Conservation (phyloP, 2,113 vertebrate genomes). For the Ploceus nigricollis region DNA sequence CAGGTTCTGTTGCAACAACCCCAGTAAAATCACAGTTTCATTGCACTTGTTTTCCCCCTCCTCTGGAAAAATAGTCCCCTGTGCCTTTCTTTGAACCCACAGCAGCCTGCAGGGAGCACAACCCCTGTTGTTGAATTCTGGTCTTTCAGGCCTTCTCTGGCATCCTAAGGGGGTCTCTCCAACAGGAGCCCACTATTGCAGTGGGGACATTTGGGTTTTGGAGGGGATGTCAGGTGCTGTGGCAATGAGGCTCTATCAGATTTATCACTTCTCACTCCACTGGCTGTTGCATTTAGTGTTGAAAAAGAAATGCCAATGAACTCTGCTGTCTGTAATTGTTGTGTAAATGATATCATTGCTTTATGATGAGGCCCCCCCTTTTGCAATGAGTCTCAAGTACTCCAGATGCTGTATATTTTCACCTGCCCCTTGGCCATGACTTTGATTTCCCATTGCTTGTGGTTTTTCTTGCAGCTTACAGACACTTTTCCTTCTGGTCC, state of each 20-base stretch:
- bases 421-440: neutral
- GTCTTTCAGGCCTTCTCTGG: neutral
- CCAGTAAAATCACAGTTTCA: neutral
- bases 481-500: neutral
- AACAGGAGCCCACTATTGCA: too few relatives aligned
- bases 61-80: neutral
- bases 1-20: neutral
- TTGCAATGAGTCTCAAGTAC: neutral
- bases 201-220: neutral
- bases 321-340: neutral
- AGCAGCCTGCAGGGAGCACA: accelerated
- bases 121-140: neutral
- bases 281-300: neutral
- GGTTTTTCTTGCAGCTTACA: neutral
- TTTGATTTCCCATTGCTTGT: neutral
- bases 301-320: neutral
- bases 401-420: neutral
- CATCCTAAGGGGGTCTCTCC: neutral
- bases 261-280: neutral
- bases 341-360: neutral
- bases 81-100: neutral
- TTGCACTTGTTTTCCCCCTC: neutral
- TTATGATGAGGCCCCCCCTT: neutral
- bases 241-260: neutral
- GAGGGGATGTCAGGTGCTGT: neutral